These are phyloP conservation scores for Gallinago media DNA, from an alignment of 2,113 vertebrate species.

Conservation along the genomic window DNA sequence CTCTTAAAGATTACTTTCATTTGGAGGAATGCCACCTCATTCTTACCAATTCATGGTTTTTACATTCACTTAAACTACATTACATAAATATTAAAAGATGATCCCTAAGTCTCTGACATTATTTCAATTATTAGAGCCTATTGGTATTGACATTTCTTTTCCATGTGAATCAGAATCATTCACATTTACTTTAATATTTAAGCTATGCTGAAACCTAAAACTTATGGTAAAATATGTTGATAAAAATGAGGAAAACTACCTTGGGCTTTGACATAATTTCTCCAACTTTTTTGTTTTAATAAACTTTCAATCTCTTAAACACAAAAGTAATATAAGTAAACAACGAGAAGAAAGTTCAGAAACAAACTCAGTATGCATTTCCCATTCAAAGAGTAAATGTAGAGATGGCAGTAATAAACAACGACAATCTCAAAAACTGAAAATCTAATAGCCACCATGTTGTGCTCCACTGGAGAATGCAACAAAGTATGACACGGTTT, in stretches of 20 bases:
- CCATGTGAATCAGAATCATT: not conserved
- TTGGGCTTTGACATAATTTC: not conserved
- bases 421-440: not conserved
- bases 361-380: not conserved
- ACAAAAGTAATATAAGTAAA: not conserved
- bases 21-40: conserved; percentile 37
- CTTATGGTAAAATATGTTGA: not conserved
- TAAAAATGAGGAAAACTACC: not conserved
- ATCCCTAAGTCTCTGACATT: conserved; percentile 9
- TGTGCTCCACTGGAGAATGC: not conserved
- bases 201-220: not conserved
- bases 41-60: conserved; percentile 10
- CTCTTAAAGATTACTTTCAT: conserved; percentile 32
- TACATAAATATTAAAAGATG: conserved; percentile 28
- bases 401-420: not conserved
- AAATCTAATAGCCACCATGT: not conserved
- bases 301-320: not conserved
- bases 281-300: not conserved
- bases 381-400: not conserved
- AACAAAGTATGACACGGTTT: not conserved
- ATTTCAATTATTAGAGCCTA: not conserved
- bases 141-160: conserved; percentile 35
- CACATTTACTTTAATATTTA: conserved; percentile 17
- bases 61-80: not conserved
- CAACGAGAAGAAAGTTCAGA: not conserved